phyloP scores from a whole-genome alignment of 2,113 vertebrate species.

The Oreotrochilus melanogaster region DNA sequence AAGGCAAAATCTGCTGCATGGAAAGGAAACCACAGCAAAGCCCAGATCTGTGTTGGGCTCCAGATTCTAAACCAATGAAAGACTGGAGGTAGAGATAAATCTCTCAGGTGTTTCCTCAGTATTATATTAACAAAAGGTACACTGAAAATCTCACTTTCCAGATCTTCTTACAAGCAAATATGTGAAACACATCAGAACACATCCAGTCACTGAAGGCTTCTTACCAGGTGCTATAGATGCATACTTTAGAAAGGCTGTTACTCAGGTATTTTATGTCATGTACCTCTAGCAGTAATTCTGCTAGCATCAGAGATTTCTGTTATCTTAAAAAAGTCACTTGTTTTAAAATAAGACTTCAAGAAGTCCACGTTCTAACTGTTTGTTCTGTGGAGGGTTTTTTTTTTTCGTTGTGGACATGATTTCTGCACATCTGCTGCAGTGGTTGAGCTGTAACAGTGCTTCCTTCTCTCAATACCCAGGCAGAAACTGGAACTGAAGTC shows the following conservation, averaged over 20 bases:
- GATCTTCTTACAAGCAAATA: not conserved
- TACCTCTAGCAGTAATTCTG: not conserved
- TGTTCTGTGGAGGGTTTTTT: not conserved
- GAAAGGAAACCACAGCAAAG: not conserved
- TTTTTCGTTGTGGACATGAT: not conserved
- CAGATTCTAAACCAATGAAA: not conserved
- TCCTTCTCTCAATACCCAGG: conserved; percentile 70
- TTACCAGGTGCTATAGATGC: not conserved
- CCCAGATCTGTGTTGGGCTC: not conserved
- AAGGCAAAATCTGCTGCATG: not conserved
- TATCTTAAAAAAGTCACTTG: not conserved
- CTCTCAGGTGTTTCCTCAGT: not conserved
- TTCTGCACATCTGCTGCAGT: not conserved
- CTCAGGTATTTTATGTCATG: not conserved
- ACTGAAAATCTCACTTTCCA: not conserved
- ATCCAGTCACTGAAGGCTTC: not conserved
- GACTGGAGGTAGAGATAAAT: not conserved
- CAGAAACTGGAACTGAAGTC: conserved; percentile 86
- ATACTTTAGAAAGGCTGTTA: not conserved
- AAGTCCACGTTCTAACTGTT: not conserved
- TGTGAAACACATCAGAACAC: not conserved
- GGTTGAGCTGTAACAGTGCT: not conserved
- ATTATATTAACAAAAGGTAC: not conserved
- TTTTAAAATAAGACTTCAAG: not conserved
- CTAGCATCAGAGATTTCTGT: not conserved